Evolutionary conservation across 2,113 vertebrate species (phyloP).

Genomic region (Hucho hucho): DNA sequence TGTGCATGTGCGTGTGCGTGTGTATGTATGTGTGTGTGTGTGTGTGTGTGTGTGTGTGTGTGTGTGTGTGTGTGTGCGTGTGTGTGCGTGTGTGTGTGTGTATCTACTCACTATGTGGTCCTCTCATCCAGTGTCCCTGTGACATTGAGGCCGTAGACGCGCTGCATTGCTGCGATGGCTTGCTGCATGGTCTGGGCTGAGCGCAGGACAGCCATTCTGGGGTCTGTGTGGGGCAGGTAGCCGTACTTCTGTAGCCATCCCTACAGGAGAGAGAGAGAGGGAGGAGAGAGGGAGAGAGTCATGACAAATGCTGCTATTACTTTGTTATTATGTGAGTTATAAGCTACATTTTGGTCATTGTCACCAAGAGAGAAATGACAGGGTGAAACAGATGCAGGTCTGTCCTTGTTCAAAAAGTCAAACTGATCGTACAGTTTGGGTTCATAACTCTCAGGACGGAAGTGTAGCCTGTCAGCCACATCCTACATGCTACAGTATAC

Average conservation of each 20-base stretch:
- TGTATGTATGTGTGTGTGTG: neutral
- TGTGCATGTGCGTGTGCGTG: neutral
- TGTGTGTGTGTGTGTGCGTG: neutral
- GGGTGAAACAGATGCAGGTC: too few species aligned
- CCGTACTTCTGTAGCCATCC: conserved; percentile 89
- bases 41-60: neutral
- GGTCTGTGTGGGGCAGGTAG: conserved; percentile 83
- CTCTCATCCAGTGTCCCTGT: conserved; percentile 87
- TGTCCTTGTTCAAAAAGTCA: too few species aligned
- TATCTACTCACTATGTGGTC: conserved; percentile 86
- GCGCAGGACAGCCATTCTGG: conserved; percentile 81
- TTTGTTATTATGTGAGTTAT: too few species aligned
- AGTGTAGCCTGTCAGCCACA: too few species aligned
- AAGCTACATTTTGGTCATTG: too few species aligned
- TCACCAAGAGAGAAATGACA: too few species aligned
- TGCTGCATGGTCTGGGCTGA: conserved; percentile 85
- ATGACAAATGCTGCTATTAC: too few species aligned
- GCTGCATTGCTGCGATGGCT: conserved; percentile 90
- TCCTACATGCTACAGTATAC: too few species aligned
- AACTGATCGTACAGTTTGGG: too few species aligned
- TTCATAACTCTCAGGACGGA: too few species aligned
- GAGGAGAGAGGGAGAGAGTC: neutral
- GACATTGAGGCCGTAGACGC: conserved; percentile 87
- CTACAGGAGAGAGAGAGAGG: conserved; percentile 67
- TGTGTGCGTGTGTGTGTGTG: neutral